These are phyloP conservation scores for Proctacanthus coquilletti DNA, from an alignment of 1,140 invertebrate species.

Conservation along the genomic window DNA sequence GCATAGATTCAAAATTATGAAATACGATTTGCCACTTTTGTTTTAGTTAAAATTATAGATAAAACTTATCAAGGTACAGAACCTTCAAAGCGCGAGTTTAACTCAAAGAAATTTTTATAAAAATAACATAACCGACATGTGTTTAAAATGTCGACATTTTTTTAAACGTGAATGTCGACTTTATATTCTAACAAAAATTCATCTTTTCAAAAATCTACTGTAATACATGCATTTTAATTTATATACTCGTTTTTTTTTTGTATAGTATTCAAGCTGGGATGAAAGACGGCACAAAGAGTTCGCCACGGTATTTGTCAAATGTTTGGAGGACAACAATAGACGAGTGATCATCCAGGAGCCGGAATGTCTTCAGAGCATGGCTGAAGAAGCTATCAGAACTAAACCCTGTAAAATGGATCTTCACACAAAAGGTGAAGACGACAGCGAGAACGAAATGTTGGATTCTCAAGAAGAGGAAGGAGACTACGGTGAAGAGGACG, in stretches of 20 bases:
- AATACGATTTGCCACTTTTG: no score
- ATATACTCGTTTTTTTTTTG: not conserved
- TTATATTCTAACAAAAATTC: not conserved
- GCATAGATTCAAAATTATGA: no score
- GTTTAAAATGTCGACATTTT: no score
- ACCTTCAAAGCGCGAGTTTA: no score
- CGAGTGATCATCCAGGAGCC: constrained; percentile 18
- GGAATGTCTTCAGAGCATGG: constrained; percentile 13
- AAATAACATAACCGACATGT: no score
- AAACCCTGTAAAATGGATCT: no score
- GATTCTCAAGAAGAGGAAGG: not conserved
- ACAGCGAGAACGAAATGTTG: not conserved
- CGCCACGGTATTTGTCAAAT: constrained; percentile 19
- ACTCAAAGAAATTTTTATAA: no score
- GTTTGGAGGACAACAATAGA: constrained; percentile 21
- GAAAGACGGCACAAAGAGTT: constrained; percentile 21
- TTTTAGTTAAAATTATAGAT: no score
- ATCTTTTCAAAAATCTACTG: not conserved
- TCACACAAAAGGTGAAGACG: no score
- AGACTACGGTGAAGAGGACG: not conserved
- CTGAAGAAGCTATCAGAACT: no score
- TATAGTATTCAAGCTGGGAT: constrained; percentile 27
- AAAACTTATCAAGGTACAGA: no score
- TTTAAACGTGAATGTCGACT: no score
- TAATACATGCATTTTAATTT: not conserved